Evolutionary conservation across 2,113 vertebrate species (phyloP).

Genomic region (Theristicus caerulescens): DNA sequence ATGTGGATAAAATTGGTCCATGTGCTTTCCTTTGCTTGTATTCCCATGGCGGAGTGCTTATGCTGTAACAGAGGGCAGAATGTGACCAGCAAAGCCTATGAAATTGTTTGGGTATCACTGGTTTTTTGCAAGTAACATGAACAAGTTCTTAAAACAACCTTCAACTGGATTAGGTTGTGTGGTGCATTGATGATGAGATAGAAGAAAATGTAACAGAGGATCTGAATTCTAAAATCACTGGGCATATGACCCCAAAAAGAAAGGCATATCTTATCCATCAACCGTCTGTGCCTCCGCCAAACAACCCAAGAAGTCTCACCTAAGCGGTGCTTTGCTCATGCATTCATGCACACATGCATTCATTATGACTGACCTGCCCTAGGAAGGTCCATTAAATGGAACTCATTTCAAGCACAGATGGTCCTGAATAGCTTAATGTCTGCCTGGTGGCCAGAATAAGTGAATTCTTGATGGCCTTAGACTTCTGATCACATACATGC

Average conservation of each 20-base stretch:
- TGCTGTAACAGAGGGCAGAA: background rate
- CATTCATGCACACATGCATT: conserved; percentile 44
- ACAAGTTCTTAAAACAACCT: conserved; percentile 12
- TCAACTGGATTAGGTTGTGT: background rate
- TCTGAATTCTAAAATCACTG: conserved; percentile 13
- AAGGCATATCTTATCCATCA: background rate
- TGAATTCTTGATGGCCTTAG: conserved; percentile 73
- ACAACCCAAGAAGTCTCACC: background rate
- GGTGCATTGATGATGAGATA: background rate
- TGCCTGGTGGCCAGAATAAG: conserved; percentile 77
- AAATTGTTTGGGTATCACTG: background rate
- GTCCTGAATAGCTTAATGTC: conserved; percentile 74
- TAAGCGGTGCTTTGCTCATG: background rate
- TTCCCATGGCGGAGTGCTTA: background rate
- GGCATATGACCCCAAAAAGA: background rate
- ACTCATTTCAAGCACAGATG: conserved; percentile 79
- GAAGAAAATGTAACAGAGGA: background rate
- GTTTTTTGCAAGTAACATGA: background rate
- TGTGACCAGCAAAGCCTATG: background rate
- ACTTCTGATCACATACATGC: conserved; percentile 72
- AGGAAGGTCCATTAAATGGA: conserved; percentile 70
- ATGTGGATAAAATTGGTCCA: background rate
- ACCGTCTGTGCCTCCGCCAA: background rate
- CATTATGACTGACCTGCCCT: conserved; percentile 57
- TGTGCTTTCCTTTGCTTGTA: background rate